Conservation (phyloP, 2,113 vertebrate species). For the Zosterops hypoxanthus region DNA sequence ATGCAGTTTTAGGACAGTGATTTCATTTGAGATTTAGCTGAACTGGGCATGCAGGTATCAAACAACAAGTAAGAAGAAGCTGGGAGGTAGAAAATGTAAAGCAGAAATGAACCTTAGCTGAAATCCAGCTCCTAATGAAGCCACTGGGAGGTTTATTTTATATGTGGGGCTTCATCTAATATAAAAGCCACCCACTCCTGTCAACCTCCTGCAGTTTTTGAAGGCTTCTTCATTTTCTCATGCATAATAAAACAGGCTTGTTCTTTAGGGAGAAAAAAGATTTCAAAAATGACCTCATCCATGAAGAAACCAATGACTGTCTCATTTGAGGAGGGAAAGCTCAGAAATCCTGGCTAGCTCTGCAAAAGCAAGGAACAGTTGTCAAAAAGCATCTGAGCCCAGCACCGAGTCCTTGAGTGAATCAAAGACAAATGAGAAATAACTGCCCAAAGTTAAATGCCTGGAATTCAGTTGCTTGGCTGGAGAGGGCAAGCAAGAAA, state of each 20-base stretch:
- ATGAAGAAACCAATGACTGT: neutral
- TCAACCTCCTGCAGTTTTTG: constrained; percentile 4
- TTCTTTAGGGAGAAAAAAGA: neutral
- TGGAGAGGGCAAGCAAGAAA: neutral
- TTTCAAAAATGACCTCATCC: neutral
- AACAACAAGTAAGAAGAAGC: neutral
- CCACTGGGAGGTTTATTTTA: neutral
- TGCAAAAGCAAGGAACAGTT: neutral
- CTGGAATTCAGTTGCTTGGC: neutral
- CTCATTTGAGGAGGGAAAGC: neutral
- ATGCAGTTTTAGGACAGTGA: neutral
- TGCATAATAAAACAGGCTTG: neutral
- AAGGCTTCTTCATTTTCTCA: constrained; percentile 1
- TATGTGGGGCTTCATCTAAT: neutral
- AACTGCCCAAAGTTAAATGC: neutral
- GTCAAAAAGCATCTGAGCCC: neutral
- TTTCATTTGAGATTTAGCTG: neutral
- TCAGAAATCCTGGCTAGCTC: neutral
- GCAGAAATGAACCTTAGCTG: neutral
- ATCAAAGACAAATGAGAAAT: neutral
- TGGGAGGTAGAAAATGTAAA: neutral
- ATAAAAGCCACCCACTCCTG: constrained; percentile 4
- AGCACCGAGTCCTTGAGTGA: neutral
- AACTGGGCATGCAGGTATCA: neutral
- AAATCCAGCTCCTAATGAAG: neutral